phyloP scores from a whole-genome alignment of 2,113 vertebrate genomes.

The Protobothrops mucrosquamatus region DNA sequence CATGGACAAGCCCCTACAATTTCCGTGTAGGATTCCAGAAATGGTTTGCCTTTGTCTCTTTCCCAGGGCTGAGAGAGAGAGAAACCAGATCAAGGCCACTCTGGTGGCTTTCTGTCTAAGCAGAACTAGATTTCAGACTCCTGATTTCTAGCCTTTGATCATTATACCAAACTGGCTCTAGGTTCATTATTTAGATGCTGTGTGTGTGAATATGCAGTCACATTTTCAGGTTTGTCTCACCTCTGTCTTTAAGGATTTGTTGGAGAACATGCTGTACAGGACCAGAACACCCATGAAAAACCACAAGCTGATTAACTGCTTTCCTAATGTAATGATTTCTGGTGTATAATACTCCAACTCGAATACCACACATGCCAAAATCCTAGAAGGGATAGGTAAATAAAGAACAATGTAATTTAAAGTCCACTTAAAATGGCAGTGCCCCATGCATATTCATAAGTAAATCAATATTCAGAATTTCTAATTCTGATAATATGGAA shows the following conservation, averaged over 20 bases:
- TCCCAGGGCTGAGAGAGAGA: background rate
- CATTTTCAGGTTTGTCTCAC: slow-evolving; percentile 16
- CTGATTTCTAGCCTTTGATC: background rate
- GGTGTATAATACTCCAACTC: slow-evolving; percentile 50
- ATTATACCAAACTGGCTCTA: background rate
- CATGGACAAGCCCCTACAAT: background rate
- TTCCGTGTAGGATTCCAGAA: background rate
- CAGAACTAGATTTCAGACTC: background rate
- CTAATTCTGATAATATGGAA: background rate
- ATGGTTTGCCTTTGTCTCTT: background rate
- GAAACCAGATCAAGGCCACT: background rate
- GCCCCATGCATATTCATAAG: background rate
- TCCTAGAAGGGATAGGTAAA: slow-evolving; percentile 39
- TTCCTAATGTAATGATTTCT: slow-evolving; percentile 35
- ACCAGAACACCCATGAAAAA: slow-evolving; percentile 54
- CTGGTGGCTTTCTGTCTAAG: background rate
- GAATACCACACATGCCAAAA: slow-evolving; percentile 53
- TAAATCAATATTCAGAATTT: background rate
- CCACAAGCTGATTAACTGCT: slow-evolving; percentile 43
- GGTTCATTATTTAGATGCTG: background rate
- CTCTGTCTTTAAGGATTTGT: slow-evolving; percentile 55
- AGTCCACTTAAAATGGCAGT: background rate
- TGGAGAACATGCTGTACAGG: slow-evolving; percentile 46
- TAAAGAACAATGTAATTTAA: background rate
- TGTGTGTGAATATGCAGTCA: background rate